Evolutionary conservation across 1,140 invertebrate species (phyloP).

Genomic region (Papilio helenus): DNA sequence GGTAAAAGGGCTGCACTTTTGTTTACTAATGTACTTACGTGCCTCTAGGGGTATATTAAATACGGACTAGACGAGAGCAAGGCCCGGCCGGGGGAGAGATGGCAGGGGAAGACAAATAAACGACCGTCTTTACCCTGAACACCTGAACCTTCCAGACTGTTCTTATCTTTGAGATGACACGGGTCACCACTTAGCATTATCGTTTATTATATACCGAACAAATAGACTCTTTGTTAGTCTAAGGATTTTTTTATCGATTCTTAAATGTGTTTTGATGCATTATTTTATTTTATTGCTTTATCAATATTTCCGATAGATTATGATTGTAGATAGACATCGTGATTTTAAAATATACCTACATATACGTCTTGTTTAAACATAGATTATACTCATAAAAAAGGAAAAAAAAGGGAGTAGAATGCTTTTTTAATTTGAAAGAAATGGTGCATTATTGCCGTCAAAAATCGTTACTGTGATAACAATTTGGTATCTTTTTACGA

Average conservation of each 20-base stretch:
- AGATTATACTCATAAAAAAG: too few species aligned
- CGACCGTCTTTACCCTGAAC: slow-evolving; percentile 9
- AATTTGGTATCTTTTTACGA: too few species aligned
- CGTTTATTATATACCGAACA: slow-evolving; percentile 30
- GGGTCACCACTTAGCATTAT: slow-evolving; percentile 50
- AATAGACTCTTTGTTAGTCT: slow-evolving; percentile 22
- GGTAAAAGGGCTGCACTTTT: not conserved
- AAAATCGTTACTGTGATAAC: too few species aligned
- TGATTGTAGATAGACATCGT: too few species aligned
- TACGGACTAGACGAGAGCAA: not conserved
- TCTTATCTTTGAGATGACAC: slow-evolving; percentile 34
- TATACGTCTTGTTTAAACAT: too few species aligned
- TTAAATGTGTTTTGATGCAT: not conserved
- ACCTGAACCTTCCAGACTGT: slow-evolving; percentile 34
- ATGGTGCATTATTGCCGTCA: too few species aligned
- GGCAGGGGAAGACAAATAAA: slow-evolving; percentile 27
- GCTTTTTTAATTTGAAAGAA: too few species aligned
- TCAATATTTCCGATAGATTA: too few species aligned
- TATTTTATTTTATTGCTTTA: not conserved
- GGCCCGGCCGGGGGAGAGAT: not conserved
- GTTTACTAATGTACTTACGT: slow-evolving; percentile 15
- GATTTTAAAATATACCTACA: too few species aligned
- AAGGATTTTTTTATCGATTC: not conserved
- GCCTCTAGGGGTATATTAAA: slow-evolving; percentile 27
- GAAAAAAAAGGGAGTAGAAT: too few species aligned